These are phyloP conservation scores for Mormyrops boulengeri DNA, from an alignment of 2,797 vertebrate species.

Conservation along the genomic window DNA sequence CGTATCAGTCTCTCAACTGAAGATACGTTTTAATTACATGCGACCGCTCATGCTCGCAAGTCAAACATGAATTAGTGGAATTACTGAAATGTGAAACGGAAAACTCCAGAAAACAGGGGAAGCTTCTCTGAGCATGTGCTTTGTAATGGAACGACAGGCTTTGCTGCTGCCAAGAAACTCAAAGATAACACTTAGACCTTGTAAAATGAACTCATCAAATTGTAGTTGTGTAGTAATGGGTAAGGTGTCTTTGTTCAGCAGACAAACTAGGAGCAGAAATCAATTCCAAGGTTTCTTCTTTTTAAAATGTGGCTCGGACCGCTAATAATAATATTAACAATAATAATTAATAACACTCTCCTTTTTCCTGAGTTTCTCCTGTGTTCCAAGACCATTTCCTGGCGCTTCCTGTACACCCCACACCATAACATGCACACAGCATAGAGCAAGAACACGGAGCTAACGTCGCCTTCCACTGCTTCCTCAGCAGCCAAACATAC, in stretches of 20 bases:
- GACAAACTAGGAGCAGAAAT: not conserved
- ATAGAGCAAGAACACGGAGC: not conserved
- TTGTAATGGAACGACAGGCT: not conserved
- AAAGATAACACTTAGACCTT: not conserved
- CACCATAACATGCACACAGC: not conserved
- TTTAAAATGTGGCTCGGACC: not conserved
- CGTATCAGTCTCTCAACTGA: not conserved
- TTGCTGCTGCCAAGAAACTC: not conserved
- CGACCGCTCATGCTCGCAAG: not conserved
- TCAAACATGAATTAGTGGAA: not conserved
- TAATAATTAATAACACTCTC: not conserved
- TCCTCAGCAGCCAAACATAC: not conserved
- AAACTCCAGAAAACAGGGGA: not conserved
- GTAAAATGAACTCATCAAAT: not conserved
- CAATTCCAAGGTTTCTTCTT: not conserved
- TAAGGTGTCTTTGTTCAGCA: not conserved
- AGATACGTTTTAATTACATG: constrained; percentile 1
- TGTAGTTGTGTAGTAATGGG: not conserved
- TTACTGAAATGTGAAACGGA: not conserved
- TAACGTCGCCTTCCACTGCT: not conserved
- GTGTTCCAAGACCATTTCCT: not conserved
- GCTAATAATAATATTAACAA: not conserved
- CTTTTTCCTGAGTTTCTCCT: not conserved
- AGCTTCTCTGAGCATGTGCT: not conserved
- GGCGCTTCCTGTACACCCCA: not conserved